Evolutionary conservation across 2,888 invertebrate species (phyloP).

Genomic region (Euplexia lucipara): DNA sequence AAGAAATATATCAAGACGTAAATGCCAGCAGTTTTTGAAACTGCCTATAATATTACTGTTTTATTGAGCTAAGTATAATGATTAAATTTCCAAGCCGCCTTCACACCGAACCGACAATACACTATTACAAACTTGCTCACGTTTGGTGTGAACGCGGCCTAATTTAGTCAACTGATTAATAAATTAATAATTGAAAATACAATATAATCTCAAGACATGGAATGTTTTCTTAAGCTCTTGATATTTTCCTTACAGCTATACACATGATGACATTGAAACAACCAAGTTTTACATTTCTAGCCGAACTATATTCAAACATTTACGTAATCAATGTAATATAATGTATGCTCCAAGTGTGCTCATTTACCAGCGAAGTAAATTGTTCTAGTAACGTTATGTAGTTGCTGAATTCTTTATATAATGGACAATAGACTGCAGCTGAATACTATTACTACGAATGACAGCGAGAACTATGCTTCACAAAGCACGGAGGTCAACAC

Average conservation of each 20-base stretch:
- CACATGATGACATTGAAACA: conserved; percentile 12
- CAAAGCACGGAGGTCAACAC: background rate
- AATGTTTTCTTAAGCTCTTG: conserved; percentile 51
- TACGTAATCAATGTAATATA: conserved; percentile 17
- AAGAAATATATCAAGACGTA: conserved; percentile 37
- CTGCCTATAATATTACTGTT: background rate
- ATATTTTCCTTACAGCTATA: conserved; percentile 26
- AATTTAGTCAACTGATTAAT: too few species aligned
- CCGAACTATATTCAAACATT: conserved; percentile 45
- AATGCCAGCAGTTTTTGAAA: conserved; percentile 41
- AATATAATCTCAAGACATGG: conserved; percentile 57
- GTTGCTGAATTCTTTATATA: background rate
- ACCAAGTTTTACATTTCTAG: conserved; percentile 39
- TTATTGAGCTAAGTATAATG: too few species aligned
- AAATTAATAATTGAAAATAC: conserved; percentile 5
- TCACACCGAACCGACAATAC: background rate
- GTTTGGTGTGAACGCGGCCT: too few species aligned
- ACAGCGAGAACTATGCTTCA: background rate
- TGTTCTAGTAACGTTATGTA: background rate
- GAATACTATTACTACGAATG: background rate
- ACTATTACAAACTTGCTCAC: background rate
- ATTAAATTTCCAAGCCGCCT: too few species aligned
- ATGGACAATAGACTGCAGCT: background rate
- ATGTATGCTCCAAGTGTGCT: conserved; percentile 18
- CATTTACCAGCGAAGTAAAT: conserved; percentile 13